Percentiles rank a stretch among this genome's conserved stretches.
phyloP scores from a whole-genome alignment of 2,888 invertebrate species.

The Cryptosula pallasiana region DNA sequence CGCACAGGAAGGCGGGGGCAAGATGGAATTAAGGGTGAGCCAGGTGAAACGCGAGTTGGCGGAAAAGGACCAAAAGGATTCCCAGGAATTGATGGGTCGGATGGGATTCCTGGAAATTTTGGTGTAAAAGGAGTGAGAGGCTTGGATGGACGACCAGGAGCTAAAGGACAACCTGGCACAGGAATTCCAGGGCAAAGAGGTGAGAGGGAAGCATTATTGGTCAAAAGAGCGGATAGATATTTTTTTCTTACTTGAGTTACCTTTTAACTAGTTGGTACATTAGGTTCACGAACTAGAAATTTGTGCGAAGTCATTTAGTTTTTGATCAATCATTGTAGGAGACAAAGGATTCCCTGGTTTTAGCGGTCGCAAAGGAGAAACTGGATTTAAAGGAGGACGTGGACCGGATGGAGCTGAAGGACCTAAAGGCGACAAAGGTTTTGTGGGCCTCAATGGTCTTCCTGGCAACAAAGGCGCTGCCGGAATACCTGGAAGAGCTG shows the following conservation, averaged over 20 bases:
- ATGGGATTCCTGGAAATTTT: slow-evolving; percentile 27
- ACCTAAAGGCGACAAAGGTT: neutral
- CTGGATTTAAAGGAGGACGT: slow-evolving; percentile 5
- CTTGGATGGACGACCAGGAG: slow-evolving; percentile 23
- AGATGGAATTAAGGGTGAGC: slow-evolving; percentile 6
- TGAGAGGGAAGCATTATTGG: too few relatives aligned
- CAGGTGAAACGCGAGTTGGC: neutral
- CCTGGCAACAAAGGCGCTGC: slow-evolving; percentile 3
- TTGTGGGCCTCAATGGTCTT: neutral
- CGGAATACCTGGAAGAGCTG: slow-evolving; percentile 12
- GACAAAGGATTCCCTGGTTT: slow-evolving; percentile 17
- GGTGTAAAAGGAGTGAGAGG: slow-evolving; percentile 25
- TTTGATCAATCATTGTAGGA: neutral
- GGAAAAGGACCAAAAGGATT: neutral
- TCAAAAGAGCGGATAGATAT: too few relatives aligned
- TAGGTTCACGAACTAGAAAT: too few relatives aligned
- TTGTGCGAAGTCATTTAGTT: too few relatives aligned
- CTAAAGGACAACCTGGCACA: slow-evolving; percentile 26
- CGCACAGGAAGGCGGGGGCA: neutral
- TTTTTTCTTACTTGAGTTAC: too few relatives aligned
- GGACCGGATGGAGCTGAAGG: slow-evolving; percentile 3
- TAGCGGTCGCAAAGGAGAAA: neutral
- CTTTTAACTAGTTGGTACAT: too few relatives aligned
- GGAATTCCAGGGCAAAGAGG: neutral
- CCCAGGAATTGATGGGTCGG: slow-evolving; percentile 27